phyloP scores from a whole-genome alignment of 2,113 vertebrate species.

The Dendropsophus ebraccatus region DNA sequence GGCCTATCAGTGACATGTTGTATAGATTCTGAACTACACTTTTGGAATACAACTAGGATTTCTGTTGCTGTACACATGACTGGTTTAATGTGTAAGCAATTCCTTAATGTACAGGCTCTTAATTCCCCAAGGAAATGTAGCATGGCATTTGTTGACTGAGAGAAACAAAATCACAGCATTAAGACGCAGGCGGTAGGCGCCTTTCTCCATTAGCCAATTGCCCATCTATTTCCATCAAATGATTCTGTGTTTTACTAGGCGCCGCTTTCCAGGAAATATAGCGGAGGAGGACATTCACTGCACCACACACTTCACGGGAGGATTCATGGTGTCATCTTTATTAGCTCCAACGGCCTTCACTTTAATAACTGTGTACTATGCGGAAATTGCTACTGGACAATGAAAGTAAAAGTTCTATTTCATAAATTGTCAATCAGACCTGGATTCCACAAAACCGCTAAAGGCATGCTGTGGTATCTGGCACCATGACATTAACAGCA shows the following conservation, averaged over 20 bases:
- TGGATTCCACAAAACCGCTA: too few relatives aligned
- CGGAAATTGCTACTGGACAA: neutral
- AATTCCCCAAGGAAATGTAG: neutral
- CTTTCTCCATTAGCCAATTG: slow-evolving; percentile 26
- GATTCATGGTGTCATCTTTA: neutral
- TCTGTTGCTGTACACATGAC: neutral
- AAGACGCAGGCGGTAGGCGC: neutral
- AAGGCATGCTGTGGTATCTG: too few relatives aligned
- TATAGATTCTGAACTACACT: neutral
- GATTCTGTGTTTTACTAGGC: neutral
- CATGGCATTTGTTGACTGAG: neutral
- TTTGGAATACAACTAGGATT: neutral
- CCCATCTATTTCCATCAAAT: neutral
- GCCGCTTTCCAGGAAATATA: slow-evolving; percentile 7
- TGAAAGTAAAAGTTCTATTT: neutral
- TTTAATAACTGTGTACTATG: neutral
- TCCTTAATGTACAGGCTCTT: slow-evolving; percentile 14
- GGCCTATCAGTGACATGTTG: neutral
- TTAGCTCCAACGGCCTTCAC: neutral
- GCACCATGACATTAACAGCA: too few relatives aligned
- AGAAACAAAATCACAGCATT: slow-evolving; percentile 6
- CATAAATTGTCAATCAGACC: neutral
- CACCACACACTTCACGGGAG: neutral
- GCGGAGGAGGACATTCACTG: neutral
- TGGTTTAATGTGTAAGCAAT: slow-evolving; percentile 18